phyloP scores from a whole-genome alignment of 2,797 vertebrate species.

The Hapalemur alaotrensis region DNA sequence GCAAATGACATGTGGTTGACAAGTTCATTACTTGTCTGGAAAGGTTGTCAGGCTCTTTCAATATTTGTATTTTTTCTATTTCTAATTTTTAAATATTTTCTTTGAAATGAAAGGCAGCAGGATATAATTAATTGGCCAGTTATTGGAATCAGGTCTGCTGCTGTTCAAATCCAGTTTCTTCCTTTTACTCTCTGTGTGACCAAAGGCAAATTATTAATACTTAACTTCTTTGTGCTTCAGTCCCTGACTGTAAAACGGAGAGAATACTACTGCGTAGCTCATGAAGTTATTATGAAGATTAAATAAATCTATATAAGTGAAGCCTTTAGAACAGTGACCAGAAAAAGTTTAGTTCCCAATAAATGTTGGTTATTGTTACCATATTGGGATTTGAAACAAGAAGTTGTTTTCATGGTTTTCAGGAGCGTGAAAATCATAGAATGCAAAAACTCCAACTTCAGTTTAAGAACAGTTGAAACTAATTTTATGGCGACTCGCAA shows the following conservation, averaged over 20 bases:
- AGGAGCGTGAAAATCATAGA: not conserved
- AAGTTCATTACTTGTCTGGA: not conserved
- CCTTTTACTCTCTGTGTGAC: not conserved
- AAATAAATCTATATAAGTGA: not conserved
- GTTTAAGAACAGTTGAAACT: not conserved
- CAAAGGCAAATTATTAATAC: not conserved
- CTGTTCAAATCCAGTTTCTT: not conserved
- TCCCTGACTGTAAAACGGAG: not conserved
- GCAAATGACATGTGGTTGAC: not conserved
- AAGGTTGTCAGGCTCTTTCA: not conserved
- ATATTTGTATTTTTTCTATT: not conserved
- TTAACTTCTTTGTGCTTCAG: not conserved
- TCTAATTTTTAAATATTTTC: not conserved
- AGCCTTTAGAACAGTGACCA: not conserved
- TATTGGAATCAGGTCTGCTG: not conserved
- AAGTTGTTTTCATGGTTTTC: not conserved
- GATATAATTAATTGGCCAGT: not conserved
- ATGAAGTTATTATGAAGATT: not conserved
- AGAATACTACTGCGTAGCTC: not conserved
- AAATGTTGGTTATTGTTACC: not conserved
- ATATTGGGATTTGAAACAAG: not conserved
- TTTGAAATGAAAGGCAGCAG: not conserved
- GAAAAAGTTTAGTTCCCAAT: not conserved
- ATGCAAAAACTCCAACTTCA: not conserved
- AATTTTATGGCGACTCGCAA: rapidly evolving